Percentiles rank a stretch among this genome's conserved stretches.
phyloP scores from a whole-genome alignment of 2,797 vertebrate genomes.

The Hemibagrus guttatus region DNA sequence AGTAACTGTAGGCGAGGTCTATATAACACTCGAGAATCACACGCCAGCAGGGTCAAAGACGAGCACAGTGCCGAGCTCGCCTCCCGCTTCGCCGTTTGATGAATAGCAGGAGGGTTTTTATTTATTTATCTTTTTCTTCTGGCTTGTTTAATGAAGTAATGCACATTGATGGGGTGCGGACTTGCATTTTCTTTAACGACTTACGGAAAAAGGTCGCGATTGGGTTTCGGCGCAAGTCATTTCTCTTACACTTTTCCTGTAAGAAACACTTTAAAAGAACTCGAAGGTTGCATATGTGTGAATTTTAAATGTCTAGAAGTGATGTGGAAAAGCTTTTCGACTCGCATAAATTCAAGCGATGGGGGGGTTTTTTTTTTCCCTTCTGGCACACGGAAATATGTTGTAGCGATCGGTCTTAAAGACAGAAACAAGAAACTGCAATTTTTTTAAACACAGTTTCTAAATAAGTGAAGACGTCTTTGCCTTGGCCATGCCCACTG shows the following conservation, averaged over 20 bases:
- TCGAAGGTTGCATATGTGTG: background rate
- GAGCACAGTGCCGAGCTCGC: background rate
- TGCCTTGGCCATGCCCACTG: background rate
- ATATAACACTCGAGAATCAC: slow-evolving; percentile 33
- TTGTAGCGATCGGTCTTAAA: background rate
- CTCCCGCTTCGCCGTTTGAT: background rate
- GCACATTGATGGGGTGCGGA: slow-evolving; percentile 41
- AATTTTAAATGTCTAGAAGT: background rate
- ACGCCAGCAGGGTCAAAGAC: background rate
- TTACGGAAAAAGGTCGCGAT: slow-evolving; percentile 29
- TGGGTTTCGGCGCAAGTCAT: background rate
- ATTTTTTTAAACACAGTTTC: background rate
- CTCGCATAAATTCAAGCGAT: background rate
- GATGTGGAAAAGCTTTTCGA: background rate
- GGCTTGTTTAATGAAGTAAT: slow-evolving; percentile 34
- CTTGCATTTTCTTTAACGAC: slow-evolving; percentile 28
- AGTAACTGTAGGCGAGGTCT: slow-evolving; percentile 50
- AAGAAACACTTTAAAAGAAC: background rate
- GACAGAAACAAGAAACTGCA: background rate
- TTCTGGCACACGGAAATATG: background rate
- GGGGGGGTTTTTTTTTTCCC: too few species aligned
- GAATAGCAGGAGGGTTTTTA: background rate
- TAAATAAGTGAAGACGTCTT: too few species aligned
- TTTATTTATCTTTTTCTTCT: slow-evolving; percentile 9
- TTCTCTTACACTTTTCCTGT: slow-evolving; percentile 21